Conservation (phyloP, 2,113 vertebrate genomes). For the Parus major region DNA sequence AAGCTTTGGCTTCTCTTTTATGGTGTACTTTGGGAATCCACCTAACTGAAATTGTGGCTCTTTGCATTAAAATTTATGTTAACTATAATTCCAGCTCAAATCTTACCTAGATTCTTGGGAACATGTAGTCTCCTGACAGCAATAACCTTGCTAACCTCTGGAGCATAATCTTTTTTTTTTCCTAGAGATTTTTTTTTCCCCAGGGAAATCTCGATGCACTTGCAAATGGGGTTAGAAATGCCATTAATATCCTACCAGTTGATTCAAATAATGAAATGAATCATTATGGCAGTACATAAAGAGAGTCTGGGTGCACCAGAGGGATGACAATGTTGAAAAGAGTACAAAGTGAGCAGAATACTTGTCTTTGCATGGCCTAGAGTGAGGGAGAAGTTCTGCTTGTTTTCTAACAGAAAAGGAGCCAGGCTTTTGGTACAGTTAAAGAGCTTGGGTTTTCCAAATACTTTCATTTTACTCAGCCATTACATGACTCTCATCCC, state of each 20-base stretch:
- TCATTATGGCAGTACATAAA: not conserved
- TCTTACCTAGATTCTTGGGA: not conserved
- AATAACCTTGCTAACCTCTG: not conserved
- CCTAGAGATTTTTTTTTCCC: not conserved
- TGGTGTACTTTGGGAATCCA: not conserved
- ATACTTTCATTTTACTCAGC: not conserved
- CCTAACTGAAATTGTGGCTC: not conserved
- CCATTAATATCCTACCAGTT: not conserved
- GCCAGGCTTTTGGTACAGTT: not conserved
- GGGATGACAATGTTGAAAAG: not conserved
- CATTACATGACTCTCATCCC: not conserved
- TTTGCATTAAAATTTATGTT: not conserved
- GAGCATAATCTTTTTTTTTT: not conserved
- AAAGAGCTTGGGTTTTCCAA: not conserved
- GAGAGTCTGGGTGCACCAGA: not conserved
- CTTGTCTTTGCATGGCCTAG: not conserved
- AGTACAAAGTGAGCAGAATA: not conserved
- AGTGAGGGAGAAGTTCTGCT: not conserved
- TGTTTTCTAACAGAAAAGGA: not conserved
- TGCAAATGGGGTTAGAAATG: not conserved
- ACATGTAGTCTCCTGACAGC: not conserved
- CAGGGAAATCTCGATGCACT: accelerated
- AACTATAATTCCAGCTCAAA: not conserved
- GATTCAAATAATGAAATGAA: not conserved
- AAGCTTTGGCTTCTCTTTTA: not conserved